A percentile compares a stretch with the other conserved stretches of the same genome.
These are phyloP conservation scores for Drosophila leonis DNA, from an alignment of 2,888 invertebrate genomes.

Conservation along the genomic window DNA sequence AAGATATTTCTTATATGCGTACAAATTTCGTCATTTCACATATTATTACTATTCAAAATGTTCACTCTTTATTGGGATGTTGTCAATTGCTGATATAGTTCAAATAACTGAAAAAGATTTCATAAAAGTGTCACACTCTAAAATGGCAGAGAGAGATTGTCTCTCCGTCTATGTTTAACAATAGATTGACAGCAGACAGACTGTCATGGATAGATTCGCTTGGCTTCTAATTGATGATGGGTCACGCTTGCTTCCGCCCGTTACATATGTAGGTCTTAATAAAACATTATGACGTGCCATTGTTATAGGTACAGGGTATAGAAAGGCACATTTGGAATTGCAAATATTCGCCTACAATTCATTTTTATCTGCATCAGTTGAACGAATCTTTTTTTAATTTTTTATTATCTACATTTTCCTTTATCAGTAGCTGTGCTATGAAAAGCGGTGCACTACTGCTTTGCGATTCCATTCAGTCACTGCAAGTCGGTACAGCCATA, in stretches of 20 bases:
- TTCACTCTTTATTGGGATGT: neutral
- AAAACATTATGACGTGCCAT: neutral
- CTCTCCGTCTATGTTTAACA: neutral
- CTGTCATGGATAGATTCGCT: neutral
- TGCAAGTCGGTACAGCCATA: conserved; percentile 10
- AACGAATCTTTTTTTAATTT: conserved; percentile 38
- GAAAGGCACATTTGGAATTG: conserved; percentile 19
- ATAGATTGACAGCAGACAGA: no score
- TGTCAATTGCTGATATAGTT: no score
- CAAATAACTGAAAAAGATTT: no score
- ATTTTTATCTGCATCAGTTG: conserved; percentile 56
- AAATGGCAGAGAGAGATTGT: neutral
- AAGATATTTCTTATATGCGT: neutral
- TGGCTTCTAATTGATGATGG: neutral
- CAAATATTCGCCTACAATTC: conserved; percentile 24
- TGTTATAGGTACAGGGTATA: neutral
- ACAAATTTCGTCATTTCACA: no score
- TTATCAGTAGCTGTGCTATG: conserved; percentile 16
- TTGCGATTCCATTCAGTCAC: conserved; percentile 32
- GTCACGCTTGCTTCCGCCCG: neutral
- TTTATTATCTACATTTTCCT: conserved; percentile 28
- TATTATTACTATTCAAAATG: neutral
- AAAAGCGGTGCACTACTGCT: conserved; percentile 38
- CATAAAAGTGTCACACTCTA: neutral
- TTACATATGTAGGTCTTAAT: neutral